A percentile compares a stretch with the other conserved stretches of the same genome.
These are phyloP conservation scores for human (Homo sapiens) DNA, from an alignment of 2,113 vertebrate species.

Conservation along the genomic window GRCh38 chr16:51418001-51418500, in stretches of 20 bases:
- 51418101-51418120: conserved; percentile 83
- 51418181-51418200: conserved; percentile 65
- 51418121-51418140: conserved; percentile 79
- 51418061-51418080: conserved; percentile 87
- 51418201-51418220: conserved; percentile 78
- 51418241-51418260: conserved; percentile 68
- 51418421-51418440: background rate
- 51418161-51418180: conserved; percentile 67
- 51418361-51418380: conserved; percentile 59
- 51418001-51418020: conserved; percentile 87
- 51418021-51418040: conserved; percentile 81
- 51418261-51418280: conserved; percentile 57
- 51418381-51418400: conserved; percentile 19
- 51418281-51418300: conserved; percentile 74
- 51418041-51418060: conserved; percentile 84
- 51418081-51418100: conserved; percentile 80
- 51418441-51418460: background rate
- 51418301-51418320: conserved; percentile 72
- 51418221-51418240: conserved; percentile 75
- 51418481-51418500: background rate
- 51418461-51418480: background rate
- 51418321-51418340: conserved; percentile 75
- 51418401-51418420: background rate
- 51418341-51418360: conserved; percentile 71
- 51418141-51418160: conserved; percentile 80